Percentiles rank a stretch among this genome's conserved stretches.
Conservation (phyloP, 2,888 invertebrate species). For the Oxyteleia sp. region DNA sequence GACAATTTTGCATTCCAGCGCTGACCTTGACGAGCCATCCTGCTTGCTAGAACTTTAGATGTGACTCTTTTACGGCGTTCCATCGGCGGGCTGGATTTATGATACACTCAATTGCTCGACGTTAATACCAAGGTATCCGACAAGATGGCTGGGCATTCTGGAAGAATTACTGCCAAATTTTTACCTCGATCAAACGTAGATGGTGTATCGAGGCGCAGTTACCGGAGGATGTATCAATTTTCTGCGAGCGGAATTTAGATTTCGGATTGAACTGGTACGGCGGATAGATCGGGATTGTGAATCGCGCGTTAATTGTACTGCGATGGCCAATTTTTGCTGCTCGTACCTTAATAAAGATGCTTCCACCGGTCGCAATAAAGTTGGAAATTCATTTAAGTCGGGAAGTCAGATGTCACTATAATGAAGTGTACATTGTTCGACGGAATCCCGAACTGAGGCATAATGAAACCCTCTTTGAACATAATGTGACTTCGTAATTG, state of each 20-base stretch:
- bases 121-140: slow-evolving; percentile 57
- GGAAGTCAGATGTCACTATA: slow-evolving; percentile 39
- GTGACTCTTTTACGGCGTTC: slow-evolving; percentile 47
- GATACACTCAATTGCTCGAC: slow-evolving; percentile 58
- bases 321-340: slow-evolving; percentile 17
- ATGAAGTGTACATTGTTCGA: slow-evolving; percentile 61
- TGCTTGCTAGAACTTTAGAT: slow-evolving; percentile 25
- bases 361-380: slow-evolving; percentile 36
- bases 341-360: slow-evolving; percentile 28
- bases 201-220: not conserved
- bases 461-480: slow-evolving; percentile 57
- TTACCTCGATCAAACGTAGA: slow-evolving; percentile 41
- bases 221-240: not conserved
- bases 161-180: slow-evolving; percentile 42
- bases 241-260: slow-evolving; percentile 18
- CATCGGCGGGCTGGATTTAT: slow-evolving; percentile 42
- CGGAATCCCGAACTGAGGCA: slow-evolving; percentile 35
- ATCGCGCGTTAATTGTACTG: slow-evolving; percentile 38
- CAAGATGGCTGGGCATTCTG: slow-evolving; percentile 39
- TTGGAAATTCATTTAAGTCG: slow-evolving; percentile 47
- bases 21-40: slow-evolving; percentile 31
- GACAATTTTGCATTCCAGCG: slow-evolving; percentile 31
- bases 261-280: no score
- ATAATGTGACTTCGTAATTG: slow-evolving; percentile 51
- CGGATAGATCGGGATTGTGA: no score